Percentiles rank a stretch among this genome's conserved stretches.
phyloP scores from a whole-genome alignment of 2,888 invertebrate genomes.

The Pecten maximus region DNA sequence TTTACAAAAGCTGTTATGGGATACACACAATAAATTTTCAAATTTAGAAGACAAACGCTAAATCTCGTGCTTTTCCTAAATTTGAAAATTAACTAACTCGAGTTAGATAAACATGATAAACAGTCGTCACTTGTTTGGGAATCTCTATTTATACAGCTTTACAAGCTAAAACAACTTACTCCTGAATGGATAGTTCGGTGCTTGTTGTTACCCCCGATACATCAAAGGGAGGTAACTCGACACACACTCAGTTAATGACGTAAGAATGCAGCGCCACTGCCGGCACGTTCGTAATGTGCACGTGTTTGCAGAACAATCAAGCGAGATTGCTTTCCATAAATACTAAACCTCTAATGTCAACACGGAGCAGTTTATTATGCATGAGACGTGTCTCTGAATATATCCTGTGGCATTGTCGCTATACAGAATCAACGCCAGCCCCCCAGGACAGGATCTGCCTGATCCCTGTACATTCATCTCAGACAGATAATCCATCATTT shows the following conservation, averaged over 20 bases:
- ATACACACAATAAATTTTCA: no score
- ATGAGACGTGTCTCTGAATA: background rate
- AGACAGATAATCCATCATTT: slow-evolving; percentile 15
- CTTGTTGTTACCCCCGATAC: no score
- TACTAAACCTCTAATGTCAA: background rate
- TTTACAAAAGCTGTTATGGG: no score
- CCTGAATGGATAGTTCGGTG: no score
- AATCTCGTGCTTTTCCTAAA: no score
- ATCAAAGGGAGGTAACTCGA: background rate
- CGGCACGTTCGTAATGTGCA: background rate
- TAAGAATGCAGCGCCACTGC: background rate
- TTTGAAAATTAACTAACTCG: no score
- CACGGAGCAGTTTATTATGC: background rate
- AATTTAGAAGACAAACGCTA: no score
- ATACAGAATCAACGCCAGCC: background rate
- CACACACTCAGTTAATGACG: background rate
- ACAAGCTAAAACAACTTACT: no score
- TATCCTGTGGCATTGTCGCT: background rate
- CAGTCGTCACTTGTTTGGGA: no score
- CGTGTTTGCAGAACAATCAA: slow-evolving; percentile 1
- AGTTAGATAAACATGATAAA: no score
- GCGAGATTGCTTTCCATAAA: background rate
- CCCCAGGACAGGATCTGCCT: background rate
- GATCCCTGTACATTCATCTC: background rate
- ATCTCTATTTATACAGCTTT: no score